Evolutionary conservation across 2,888 invertebrate genomes (phyloP).

Genomic region (Acanthosepion esculentum): DNA sequence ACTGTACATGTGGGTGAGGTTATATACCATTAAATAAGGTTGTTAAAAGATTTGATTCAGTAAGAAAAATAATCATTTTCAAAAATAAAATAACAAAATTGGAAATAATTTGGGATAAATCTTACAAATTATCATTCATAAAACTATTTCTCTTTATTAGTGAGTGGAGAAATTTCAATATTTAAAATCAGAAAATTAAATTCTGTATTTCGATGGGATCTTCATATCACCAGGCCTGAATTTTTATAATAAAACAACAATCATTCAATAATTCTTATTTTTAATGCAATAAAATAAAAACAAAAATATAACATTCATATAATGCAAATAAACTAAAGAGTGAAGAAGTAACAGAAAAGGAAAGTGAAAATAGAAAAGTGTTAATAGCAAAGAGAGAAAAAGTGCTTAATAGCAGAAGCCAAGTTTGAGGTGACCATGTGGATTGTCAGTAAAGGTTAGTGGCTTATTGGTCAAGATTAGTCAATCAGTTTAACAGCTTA

Average conservation of each 20-base stretch:
- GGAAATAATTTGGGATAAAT: too few relatives aligned
- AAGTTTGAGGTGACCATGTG: constrained; percentile 6
- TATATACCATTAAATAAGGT: too few relatives aligned
- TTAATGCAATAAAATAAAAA: background rate
- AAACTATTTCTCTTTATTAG: too few relatives aligned
- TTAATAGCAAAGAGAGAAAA: constrained; percentile 6
- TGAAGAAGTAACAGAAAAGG: background rate
- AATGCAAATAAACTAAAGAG: background rate
- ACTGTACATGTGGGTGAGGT: too few relatives aligned
- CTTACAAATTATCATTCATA: too few relatives aligned
- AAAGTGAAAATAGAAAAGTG: background rate
- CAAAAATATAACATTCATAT: background rate
- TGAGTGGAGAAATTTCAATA: too few relatives aligned
- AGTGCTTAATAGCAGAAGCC: constrained; percentile 12
- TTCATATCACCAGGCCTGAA: background rate
- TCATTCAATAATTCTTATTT: background rate
- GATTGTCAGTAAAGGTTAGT: constrained; percentile 20
- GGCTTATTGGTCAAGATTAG: background rate
- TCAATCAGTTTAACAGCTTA: background rate
- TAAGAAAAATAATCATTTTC: too few relatives aligned
- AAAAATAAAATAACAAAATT: too few relatives aligned
- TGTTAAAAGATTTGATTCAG: too few relatives aligned
- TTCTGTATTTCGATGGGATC: too few relatives aligned
- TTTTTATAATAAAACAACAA: background rate
- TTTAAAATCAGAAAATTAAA: too few relatives aligned